These are phyloP conservation scores for Amphiprion clarkii DNA, from an alignment of 2,797 vertebrate species.

Conservation along the genomic window DNA sequence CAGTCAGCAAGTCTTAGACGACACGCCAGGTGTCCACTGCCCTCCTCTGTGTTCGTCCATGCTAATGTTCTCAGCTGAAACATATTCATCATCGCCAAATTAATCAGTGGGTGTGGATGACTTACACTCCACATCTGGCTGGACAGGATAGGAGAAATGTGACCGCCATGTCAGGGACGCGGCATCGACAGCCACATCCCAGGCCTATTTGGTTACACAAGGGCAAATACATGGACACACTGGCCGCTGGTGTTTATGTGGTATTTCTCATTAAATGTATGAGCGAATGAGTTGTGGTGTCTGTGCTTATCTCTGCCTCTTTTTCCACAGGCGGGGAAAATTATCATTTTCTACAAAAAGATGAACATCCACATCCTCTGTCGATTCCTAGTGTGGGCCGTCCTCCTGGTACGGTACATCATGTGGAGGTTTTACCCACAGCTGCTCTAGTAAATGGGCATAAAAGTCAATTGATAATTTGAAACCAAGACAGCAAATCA, in stretches of 20 bases:
- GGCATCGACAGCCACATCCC: slow-evolving; percentile 71
- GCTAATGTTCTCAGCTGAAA: slow-evolving; percentile 85
- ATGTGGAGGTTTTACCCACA: slow-evolving; percentile 22
- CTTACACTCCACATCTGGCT: slow-evolving; percentile 81
- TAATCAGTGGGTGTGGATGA: slow-evolving; percentile 82
- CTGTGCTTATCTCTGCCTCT: slow-evolving; percentile 44
- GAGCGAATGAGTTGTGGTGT: slow-evolving; percentile 43
- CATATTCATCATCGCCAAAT: slow-evolving; percentile 88
- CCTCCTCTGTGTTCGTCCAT: slow-evolving; percentile 69
- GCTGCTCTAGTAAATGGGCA: slow-evolving; percentile 16
- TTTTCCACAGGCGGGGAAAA: slow-evolving; percentile 85
- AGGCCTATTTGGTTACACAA: slow-evolving; percentile 76
- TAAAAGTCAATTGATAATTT: slow-evolving; percentile 37
- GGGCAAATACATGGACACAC: slow-evolving; percentile 45
- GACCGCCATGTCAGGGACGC: slow-evolving; percentile 77
- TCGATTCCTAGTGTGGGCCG: slow-evolving; percentile 86
- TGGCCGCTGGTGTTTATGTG: slow-evolving; percentile 42
- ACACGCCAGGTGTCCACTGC: slow-evolving; percentile 84
- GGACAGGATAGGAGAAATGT: slow-evolving; percentile 71
- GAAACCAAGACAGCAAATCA: slow-evolving; percentile 49
- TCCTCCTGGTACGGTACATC: slow-evolving; percentile 87
- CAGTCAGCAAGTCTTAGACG: slow-evolving; percentile 83
- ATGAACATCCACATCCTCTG: slow-evolving; percentile 79
- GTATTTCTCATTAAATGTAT: slow-evolving; percentile 55
- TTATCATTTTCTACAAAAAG: slow-evolving; percentile 83